Conservation (phyloP, 2,797 vertebrate genomes). For the Threskiornis aethiopicus region DNA sequence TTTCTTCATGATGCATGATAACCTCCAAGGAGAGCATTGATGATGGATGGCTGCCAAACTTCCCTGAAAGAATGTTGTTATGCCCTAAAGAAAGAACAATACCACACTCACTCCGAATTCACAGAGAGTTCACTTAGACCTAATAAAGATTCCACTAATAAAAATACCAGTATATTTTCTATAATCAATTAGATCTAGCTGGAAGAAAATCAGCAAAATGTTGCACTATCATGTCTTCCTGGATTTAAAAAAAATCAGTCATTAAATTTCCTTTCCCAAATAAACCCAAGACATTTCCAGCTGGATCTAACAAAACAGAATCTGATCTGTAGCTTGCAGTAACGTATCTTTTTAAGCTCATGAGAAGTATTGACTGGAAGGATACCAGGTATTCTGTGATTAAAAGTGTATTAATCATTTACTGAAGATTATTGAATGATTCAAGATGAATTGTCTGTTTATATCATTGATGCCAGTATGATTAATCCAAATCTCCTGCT, state of each 20-base stretch:
- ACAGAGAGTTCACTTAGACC: neutral
- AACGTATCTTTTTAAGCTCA: neutral
- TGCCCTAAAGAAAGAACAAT: constrained; percentile 27
- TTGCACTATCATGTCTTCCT: neutral
- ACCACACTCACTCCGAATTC: neutral
- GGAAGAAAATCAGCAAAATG: neutral
- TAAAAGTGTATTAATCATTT: constrained; percentile 51
- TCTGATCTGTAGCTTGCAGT: neutral
- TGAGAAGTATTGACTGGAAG: constrained; percentile 16
- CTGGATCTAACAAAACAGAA: neutral
- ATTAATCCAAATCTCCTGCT: constrained; percentile 54
- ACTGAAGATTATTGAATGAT: constrained; percentile 47
- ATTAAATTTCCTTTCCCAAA: neutral
- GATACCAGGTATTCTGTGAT: constrained; percentile 31
- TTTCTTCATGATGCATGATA: constrained; percentile 29
- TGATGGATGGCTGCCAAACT: constrained; percentile 52
- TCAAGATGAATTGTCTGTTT: constrained; percentile 56
- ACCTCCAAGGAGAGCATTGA: constrained; percentile 19
- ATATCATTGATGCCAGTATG: constrained; percentile 58
- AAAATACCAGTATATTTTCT: neutral
- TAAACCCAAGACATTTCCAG: neutral
- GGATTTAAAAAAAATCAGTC: neutral
- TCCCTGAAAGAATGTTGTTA: neutral
- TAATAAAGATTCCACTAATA: neutral
- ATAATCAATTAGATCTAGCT: neutral